Base-by-base conservation (phyloP, 2,113 vertebrate genomes). In the Clarias magur region DNA sequence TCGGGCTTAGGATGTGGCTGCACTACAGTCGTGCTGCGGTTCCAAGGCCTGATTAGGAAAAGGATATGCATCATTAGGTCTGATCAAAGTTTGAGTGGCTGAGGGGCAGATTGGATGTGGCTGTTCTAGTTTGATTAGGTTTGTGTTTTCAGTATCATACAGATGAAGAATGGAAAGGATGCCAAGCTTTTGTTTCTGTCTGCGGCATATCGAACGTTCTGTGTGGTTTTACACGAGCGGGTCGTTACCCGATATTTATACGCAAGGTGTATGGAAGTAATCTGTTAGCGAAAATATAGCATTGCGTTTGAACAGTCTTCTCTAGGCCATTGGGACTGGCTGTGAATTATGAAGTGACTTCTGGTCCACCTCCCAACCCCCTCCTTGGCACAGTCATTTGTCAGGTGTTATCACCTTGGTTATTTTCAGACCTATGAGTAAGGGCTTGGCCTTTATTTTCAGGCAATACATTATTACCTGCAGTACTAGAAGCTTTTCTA, bases 321-420 rank as follows among this genome's bases (percentile, higher is more conserved):
- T 76, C 70, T 25, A 63, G 70, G 48, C 83, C 83, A 48, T 3
- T 19, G 56, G 84, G 72, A 76, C 79, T 81, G 57, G 2, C 57
- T 62, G 79, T 81, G 57, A 81, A 62, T 81, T 81, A 81, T 81
- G 56, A 59, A 80, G 78, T 59, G 78, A 34, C 78, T 80, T 59
- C 78, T 34, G 27, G 27, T 59, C 78, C 54, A 80, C 78, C 78
- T 80, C 56, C 27, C 56, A 81, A 38, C 79, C 79, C 57, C 79
- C 57, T 81, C 79, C 21, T 4, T 42, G 19, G 57, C 57, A 81
- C 57, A 38, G 84, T 86, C 85, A 84, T 90, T 88, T 90, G 73
- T 88, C 87, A 89, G 60, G 25, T 85, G 27, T 90, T 88, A 80
- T 90, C 83, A 79, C 84, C 65, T 73, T 80, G 76, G 78, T 62